Conservation (phyloP, 2,888 invertebrate genomes). For the Volucella bombylans region DNA sequence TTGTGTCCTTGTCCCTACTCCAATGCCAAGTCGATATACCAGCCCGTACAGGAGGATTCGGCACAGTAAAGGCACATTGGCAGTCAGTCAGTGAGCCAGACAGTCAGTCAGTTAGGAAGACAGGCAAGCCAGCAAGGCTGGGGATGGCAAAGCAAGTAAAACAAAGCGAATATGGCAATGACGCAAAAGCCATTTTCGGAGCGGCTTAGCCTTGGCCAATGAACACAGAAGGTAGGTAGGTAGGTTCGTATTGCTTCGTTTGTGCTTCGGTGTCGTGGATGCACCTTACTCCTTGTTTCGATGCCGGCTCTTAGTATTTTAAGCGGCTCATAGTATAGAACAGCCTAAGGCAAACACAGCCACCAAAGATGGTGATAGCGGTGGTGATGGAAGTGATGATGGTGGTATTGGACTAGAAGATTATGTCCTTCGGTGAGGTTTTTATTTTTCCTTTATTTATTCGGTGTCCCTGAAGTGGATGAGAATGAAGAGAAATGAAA, state of each 20-base stretch:
- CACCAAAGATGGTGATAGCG: no score
- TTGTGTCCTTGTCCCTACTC: slow-evolving; percentile 64
- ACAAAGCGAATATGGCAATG: slow-evolving; percentile 52
- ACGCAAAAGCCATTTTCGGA: slow-evolving; percentile 68
- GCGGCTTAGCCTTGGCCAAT: slow-evolving; percentile 69
- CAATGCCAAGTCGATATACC: slow-evolving; percentile 49
- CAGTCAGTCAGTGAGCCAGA: not conserved
- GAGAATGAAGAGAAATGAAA: slow-evolving; percentile 23
- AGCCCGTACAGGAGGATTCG: not conserved
- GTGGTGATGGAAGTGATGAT: not conserved
- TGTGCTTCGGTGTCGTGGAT: slow-evolving; percentile 49
- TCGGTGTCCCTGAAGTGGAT: slow-evolving; percentile 57
- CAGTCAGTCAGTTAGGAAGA: slow-evolving; percentile 4
- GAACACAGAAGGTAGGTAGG: slow-evolving; percentile 47
- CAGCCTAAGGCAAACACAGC: slow-evolving; percentile 32
- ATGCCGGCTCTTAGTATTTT: slow-evolving; percentile 33
- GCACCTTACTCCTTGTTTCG: slow-evolving; percentile 50
- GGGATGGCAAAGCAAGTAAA: not conserved
- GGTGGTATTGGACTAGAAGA: not conserved
- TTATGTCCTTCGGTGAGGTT: slow-evolving; percentile 57
- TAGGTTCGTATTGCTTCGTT: slow-evolving; percentile 30
- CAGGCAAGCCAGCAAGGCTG: not conserved
- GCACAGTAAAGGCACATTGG: not conserved
- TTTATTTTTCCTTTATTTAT: slow-evolving; percentile 35
- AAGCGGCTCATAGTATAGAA: slow-evolving; percentile 15